Conservation (phyloP, 1,140 invertebrate species). For the Lanistes nyassanus region DNA sequence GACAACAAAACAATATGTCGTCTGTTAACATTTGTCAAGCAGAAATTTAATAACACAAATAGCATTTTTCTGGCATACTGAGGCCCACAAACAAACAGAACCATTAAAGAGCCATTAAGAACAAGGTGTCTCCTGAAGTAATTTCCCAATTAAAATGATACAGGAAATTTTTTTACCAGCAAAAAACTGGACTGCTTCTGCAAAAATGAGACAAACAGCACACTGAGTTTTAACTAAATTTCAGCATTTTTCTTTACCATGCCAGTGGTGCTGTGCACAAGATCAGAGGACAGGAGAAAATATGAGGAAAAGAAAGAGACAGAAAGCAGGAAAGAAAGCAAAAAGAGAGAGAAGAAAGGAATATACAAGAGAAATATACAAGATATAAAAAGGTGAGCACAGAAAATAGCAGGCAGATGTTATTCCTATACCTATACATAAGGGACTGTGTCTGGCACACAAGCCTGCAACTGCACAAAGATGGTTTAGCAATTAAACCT, state of each 20-base stretch:
- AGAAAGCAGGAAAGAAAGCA: neutral
- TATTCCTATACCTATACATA: no score
- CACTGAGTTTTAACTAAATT: neutral
- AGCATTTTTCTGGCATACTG: neutral
- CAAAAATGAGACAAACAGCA: neutral
- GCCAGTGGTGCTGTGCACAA: neutral
- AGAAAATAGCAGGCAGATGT: neutral
- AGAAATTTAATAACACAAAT: no score
- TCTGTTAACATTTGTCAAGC: no score
- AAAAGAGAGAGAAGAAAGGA: neutral
- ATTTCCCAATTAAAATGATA: neutral
- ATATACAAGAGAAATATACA: neutral
- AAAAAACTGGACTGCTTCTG: neutral
- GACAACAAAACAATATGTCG: no score
- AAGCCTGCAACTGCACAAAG: no score
- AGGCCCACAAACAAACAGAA: neutral
- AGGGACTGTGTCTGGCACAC: no score
- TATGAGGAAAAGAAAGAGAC: neutral
- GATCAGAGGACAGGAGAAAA: neutral
- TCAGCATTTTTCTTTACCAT: neutral
- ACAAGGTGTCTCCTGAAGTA: neutral
- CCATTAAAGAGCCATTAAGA: neutral
- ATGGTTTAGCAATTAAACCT: no score
- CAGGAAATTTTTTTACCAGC: conserved; percentile 3
- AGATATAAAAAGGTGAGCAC: neutral